Conservation (phyloP, 30 jellyfish, hydroid and myxozoan species). For the Turritopsis dohrnii region DNA sequence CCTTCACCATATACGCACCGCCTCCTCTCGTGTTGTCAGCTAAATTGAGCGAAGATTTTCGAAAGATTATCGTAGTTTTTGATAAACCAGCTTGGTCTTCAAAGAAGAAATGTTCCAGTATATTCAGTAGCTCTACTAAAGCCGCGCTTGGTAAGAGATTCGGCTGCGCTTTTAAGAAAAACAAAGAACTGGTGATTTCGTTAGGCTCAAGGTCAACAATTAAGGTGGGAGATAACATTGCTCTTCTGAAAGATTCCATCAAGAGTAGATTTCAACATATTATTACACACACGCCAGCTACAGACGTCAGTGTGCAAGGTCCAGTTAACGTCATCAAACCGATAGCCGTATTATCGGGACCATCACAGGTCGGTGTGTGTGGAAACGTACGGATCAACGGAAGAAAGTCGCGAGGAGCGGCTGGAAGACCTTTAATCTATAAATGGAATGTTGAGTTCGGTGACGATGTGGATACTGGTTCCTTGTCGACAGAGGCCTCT, state of each 20-base stretch:
- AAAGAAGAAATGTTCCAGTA: conserved; percentile 14
- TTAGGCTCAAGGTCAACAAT: conserved; percentile 39
- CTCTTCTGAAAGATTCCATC: conserved; percentile 17
- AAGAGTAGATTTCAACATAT: conserved; percentile 25
- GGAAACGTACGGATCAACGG: conserved; percentile 36
- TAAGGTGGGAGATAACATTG: conserved; percentile 36
- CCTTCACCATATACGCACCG: conserved; percentile 45
- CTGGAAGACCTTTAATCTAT: conserved; percentile 36
- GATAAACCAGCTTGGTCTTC: conserved; percentile 15
- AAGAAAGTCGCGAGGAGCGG: conserved; percentile 39
- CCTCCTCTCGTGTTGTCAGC: conserved; percentile 50
- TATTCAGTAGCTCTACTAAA: conserved; percentile 13
- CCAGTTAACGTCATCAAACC: conserved; percentile 27
- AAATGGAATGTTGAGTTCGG: conserved; percentile 55
- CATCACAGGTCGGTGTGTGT: conserved; percentile 43
- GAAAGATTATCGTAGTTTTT: conserved; percentile 28
- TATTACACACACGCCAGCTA: conserved; percentile 18
- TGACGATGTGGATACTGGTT: conserved; percentile 12
- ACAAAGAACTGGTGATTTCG: conserved; percentile 15
- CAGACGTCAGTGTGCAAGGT: conserved; percentile 24
- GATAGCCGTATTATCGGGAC: conserved; percentile 44
- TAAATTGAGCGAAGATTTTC: conserved; percentile 27
- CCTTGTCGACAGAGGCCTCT: conserved; percentile 15
- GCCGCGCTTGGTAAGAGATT: conserved; percentile 34
- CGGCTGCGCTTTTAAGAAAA: conserved; percentile 27